Conservation (phyloP, 2,888 invertebrate species). For the Scaptomyza tumidula region DNA sequence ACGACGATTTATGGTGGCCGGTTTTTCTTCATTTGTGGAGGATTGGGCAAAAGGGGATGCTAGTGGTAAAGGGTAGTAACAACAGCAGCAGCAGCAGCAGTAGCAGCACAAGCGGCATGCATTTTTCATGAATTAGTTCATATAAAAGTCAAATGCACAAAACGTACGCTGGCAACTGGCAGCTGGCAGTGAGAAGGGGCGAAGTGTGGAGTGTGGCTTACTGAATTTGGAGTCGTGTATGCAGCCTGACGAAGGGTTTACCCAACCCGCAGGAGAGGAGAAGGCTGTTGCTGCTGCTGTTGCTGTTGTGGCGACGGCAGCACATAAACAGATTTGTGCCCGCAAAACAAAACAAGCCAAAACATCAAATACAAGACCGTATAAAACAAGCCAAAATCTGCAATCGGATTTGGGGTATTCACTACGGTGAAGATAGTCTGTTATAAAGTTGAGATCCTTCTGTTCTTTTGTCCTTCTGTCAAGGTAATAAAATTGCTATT, state of each 20-base stretch:
- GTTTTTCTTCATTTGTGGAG: conserved; percentile 72
- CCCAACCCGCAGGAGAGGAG: conserved; percentile 16
- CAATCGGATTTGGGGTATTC: not conserved
- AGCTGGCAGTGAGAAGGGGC: conserved; percentile 4
- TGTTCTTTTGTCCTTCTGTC: too few relatives aligned
- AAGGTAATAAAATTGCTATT: too few relatives aligned
- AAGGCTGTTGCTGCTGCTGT: not conserved
- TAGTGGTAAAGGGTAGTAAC: conserved; percentile 7
- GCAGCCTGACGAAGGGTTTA: conserved; percentile 20
- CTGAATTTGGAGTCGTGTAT: conserved; percentile 1
- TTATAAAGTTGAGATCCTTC: not conserved
- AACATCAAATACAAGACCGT: conserved; percentile 29
- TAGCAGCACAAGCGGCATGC: conserved; percentile 51
- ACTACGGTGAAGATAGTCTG: not conserved
- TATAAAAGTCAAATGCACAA: conserved; percentile 78
- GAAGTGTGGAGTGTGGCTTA: not conserved
- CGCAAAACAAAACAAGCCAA: conserved; percentile 46
- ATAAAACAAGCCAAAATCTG: conserved; percentile 17
- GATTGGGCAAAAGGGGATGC: conserved; percentile 2
- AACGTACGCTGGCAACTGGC: conserved; percentile 41
- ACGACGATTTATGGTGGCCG: conserved; percentile 74
- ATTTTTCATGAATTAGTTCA: conserved; percentile 79
- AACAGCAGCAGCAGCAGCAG: too few relatives aligned
- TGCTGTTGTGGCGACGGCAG: conserved; percentile 15
- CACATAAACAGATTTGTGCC: conserved; percentile 73